Percentiles rank a stretch among this genome's conserved stretches.
Conservation (phyloP, 1,140 invertebrate genomes). For the Zaprionus ornatus region DNA sequence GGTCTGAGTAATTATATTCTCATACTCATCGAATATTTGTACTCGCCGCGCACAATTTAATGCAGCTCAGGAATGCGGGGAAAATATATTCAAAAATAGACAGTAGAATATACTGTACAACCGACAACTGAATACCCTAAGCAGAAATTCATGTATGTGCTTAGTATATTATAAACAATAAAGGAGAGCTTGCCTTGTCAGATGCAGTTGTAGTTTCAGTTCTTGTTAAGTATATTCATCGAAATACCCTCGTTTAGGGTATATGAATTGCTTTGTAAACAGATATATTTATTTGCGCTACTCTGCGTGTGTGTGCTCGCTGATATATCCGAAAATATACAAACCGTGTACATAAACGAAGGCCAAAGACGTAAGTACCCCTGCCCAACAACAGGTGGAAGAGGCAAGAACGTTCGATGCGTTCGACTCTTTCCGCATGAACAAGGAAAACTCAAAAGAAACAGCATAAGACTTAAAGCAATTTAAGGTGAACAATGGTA, state of each 20-base stretch:
- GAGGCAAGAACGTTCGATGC: not conserved
- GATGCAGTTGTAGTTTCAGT: too few relatives aligned
- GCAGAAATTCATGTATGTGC: not conserved
- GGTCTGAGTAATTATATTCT: slow-evolving; percentile 25
- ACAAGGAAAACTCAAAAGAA: not conserved
- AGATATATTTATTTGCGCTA: slow-evolving; percentile 14
- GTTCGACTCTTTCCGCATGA: not conserved
- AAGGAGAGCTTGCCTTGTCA: too few relatives aligned
- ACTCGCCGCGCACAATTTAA: slow-evolving; percentile 24
- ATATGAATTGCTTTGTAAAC: slow-evolving; percentile 18
- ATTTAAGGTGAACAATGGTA: not conserved
- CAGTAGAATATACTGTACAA: not conserved
- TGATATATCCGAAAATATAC: slow-evolving; percentile 14
- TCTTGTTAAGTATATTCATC: too few relatives aligned
- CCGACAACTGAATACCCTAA: not conserved
- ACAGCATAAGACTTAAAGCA: not conserved
- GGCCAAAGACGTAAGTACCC: not conserved
- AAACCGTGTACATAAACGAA: slow-evolving; percentile 7
- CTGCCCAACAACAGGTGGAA: not conserved
- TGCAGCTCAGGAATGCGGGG: slow-evolving; percentile 25
- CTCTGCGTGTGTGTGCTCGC: not conserved
- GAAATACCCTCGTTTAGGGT: not conserved
- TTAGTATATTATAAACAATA: too few relatives aligned
- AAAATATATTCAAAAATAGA: slow-evolving; percentile 10
- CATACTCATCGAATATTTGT: slow-evolving; percentile 5